Evolutionary conservation across 2,888 invertebrate genomes (phyloP), one percentile per base, ranked within the genome.

Genomic region (Leucoptera coffeella): DNA sequence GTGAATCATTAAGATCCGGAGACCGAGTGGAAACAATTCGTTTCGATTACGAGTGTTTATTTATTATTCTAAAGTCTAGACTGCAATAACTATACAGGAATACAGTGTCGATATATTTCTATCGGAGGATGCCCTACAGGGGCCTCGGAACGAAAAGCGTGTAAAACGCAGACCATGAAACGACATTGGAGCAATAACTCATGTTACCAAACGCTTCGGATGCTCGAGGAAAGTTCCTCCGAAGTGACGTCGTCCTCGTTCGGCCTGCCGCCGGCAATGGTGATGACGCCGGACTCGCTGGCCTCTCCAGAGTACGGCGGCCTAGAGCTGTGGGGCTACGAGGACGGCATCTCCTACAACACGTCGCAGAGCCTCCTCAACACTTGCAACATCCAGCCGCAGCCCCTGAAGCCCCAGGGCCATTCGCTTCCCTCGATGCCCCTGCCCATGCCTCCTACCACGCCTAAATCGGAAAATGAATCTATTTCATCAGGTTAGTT

Each of bases 261-360:
- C 25, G 81, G 82, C 35, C 72, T 84, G 55, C 76, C 80, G 41
- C 74, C 80, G 37, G 80, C 80, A 35, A 80, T 83, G 56, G 82
- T 82, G 45, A 83, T 84, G 78, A 83, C 82, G 43, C 83, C 85
- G 25, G 79, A 83, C 35, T 82, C 85, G 25, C 71, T 85, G 36
- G 78, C 78, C 36, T 84, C 85, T 38, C 80, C 84, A 12, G 84
- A 85, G 40, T 85, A 84, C 52, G 81, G 79, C 33, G 85, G 86
- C 43, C 73, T 86, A 36, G 89, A 88, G 47, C 73, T 89, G 38
- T 90, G 89, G 89, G 85, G 86, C 43, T 77, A 75, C 45, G 78
- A 78, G 38, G 78, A 78, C 40, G 57, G 52, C 22, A 55, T 67
- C 34, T 47, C 60, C 12, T 69, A 71, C 42, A 49, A 55, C 40